Evolutionary conservation across 2,888 invertebrate genomes (phyloP).

Genomic region (Diarsia mendica): DNA sequence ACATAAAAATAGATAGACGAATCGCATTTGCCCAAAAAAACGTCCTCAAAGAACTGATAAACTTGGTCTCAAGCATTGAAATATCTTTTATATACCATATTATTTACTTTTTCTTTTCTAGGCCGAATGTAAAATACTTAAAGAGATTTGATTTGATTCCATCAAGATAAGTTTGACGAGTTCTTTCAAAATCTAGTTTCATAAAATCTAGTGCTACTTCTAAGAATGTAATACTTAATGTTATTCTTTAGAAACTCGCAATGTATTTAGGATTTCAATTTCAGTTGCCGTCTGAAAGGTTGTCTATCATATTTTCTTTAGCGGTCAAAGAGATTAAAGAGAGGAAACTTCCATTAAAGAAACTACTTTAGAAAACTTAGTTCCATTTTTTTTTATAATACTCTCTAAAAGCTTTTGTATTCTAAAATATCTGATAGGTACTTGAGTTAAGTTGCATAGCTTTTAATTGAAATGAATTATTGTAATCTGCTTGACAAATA

Average conservation of each 20-base stretch:
- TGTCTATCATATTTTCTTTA: conserved; percentile 5
- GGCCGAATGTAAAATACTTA: background rate
- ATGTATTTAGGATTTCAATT: conserved; percentile 7
- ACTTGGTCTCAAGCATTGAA: background rate
- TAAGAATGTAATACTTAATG: conserved; percentile 5
- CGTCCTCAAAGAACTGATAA: background rate
- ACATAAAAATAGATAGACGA: background rate
- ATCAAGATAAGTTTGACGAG: background rate
- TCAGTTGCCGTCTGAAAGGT: background rate
- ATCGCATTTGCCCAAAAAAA: background rate
- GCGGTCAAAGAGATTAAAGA: background rate
- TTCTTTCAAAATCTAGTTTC: conserved; percentile 17
- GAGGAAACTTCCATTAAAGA: background rate
- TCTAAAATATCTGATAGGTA: background rate
- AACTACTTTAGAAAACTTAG: background rate
- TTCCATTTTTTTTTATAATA: background rate
- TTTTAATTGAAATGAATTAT: background rate
- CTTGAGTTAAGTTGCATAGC: background rate
- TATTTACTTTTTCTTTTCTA: background rate
- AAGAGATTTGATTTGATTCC: conserved; percentile 12
- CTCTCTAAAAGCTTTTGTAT: background rate
- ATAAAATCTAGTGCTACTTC: conserved; percentile 14
- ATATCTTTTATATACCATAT: background rate
- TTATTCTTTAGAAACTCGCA: background rate
- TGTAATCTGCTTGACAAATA: background rate